Evolutionary conservation across 2,797 vertebrate genomes (phyloP).

Genomic region (Galago senegalensis): DNA sequence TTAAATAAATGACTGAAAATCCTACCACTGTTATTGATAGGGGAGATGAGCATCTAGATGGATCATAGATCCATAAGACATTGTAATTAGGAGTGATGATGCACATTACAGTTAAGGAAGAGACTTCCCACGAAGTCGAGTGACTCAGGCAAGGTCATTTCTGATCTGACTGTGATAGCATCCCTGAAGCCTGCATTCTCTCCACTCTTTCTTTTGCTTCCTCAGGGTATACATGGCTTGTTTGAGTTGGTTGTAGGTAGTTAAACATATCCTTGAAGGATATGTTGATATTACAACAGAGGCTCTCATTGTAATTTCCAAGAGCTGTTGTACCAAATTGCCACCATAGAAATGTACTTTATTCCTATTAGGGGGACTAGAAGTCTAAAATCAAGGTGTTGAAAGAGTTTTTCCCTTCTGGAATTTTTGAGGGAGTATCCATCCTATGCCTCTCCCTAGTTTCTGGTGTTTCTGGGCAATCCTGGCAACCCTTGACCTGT

Average conservation of each 20-base stretch:
- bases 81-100: neutral
- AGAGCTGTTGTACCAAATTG: neutral
- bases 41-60: neutral
- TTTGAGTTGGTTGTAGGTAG: neutral
- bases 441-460: rapidly evolving
- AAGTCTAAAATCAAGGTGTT: neutral
- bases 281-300: no score
- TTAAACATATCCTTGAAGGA: neutral
- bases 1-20: neutral
- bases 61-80: neutral
- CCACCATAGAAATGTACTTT: neutral
- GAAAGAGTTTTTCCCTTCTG: neutral
- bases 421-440: neutral
- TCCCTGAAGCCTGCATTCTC: neutral
- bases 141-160: no score
- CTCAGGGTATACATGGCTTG: neutral
- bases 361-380: rapidly evolving
- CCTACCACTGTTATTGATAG: neutral
- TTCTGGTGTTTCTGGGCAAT: neutral
- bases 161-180: rapidly evolving
- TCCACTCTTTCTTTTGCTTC: neutral
- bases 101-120: neutral
- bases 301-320: rapidly evolving
- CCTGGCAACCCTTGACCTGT: neutral
- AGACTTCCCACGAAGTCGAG: neutral